These are phyloP conservation scores for Schizopygopsis pylzovi DNA, from an alignment of 2,797 vertebrate genomes.

Conservation along the genomic window DNA sequence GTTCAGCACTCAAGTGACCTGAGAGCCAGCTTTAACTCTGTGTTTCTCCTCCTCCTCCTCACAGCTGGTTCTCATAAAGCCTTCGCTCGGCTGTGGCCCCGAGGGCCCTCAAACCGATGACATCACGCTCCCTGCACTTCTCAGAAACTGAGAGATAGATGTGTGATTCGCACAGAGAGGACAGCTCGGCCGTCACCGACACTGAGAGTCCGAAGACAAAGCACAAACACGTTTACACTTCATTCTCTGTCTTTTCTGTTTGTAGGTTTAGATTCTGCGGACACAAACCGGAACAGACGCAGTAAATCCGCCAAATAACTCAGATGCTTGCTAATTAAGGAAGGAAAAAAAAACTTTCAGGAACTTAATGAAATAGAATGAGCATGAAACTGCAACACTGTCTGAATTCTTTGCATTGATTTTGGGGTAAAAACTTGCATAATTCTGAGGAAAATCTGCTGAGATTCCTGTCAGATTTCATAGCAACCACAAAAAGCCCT, in stretches of 20 bases:
- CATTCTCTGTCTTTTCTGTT: neutral
- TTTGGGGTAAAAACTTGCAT: neutral
- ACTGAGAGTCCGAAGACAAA: neutral
- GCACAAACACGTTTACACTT: neutral
- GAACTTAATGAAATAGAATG: neutral
- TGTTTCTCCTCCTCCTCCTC: constrained; percentile 61
- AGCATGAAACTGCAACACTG: neutral
- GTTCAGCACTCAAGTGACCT: constrained; percentile 25
- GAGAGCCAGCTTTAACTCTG: constrained; percentile 26
- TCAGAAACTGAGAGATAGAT: constrained; percentile 43
- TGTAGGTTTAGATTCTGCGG: neutral
- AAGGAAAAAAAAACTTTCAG: neutral
- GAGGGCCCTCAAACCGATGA: constrained; percentile 74
- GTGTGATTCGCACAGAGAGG: constrained; percentile 72
- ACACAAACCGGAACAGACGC: constrained; percentile 2
- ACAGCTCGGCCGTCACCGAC: constrained; percentile 52
- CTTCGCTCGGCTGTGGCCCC: constrained; percentile 66
- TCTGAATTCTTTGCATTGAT: neutral
- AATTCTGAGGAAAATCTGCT: neutral
- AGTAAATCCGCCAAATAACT: neutral
- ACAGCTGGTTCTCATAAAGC: constrained; percentile 84
- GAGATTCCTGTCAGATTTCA: neutral
- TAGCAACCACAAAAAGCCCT: neutral
- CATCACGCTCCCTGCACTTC: constrained; percentile 70
- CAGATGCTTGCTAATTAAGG: neutral